phyloP scores from a whole-genome alignment of 2,113 vertebrate genomes.

The Albula goreensis region DNA sequence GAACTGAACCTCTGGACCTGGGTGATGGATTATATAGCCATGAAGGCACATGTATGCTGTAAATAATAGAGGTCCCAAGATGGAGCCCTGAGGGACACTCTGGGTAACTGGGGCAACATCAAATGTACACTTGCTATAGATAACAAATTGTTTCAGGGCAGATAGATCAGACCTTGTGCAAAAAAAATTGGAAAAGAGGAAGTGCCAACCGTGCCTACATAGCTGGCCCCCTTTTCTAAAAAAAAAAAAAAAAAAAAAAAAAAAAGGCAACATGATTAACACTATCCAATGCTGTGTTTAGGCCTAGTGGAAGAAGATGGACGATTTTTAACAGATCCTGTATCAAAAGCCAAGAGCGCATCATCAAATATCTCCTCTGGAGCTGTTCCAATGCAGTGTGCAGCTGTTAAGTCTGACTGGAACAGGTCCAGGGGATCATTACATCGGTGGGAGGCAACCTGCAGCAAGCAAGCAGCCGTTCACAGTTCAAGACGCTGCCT shows the following conservation, averaged over 20 bases:
- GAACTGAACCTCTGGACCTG: not conserved
- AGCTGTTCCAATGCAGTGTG: not conserved
- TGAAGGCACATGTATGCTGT: slow-evolving; percentile 1
- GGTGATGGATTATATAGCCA: slow-evolving; percentile 2
- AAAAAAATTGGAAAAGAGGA: not conserved
- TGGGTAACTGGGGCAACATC: slow-evolving; percentile 8
- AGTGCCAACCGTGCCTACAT: not conserved
- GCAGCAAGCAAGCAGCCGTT: not conserved
- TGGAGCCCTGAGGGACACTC: not conserved
- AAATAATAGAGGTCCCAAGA: slow-evolving; percentile 9
- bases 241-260: not conserved
- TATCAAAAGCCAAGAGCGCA: not conserved
- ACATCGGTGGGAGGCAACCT: not conserved
- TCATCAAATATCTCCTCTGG: slow-evolving; percentile 4
- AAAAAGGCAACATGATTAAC: slow-evolving; percentile 1
- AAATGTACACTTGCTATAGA: slow-evolving; percentile 9
- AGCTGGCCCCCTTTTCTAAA: not conserved
- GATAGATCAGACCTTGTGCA: not conserved
- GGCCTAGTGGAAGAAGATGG: not conserved
- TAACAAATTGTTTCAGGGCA: slow-evolving; percentile 4
- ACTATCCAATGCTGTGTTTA: not conserved
- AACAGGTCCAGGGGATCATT: not conserved
- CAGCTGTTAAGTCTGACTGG: slow-evolving; percentile 5
- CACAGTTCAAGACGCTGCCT: not conserved
- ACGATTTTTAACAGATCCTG: not conserved